Percentiles rank a stretch among this genome's conserved stretches.
Conservation (phyloP, 2,113 vertebrate species). For the Macheiramphus alcinus region DNA sequence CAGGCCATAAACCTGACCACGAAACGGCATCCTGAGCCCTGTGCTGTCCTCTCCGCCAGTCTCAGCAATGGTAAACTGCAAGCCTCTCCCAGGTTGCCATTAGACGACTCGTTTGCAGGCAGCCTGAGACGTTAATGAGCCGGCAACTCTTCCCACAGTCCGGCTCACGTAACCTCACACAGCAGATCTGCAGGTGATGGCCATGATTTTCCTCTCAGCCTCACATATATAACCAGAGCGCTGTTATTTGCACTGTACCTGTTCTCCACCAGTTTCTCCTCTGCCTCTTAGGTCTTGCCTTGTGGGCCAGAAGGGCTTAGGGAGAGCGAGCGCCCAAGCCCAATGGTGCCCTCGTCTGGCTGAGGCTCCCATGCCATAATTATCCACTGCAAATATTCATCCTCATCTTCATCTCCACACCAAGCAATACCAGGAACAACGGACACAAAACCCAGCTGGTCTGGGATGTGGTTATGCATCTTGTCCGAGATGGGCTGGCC, state of each 20-base stretch:
- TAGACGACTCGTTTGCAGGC: background rate
- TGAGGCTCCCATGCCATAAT: background rate
- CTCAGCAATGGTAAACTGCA: background rate
- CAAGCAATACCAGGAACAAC: background rate
- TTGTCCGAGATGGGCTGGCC: background rate
- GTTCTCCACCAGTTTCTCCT: background rate
- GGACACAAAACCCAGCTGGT: background rate
- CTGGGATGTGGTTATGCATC: background rate
- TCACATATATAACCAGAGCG: rapidly evolving
- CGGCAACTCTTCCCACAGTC: background rate
- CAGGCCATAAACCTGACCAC: background rate
- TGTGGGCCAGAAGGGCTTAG: background rate
- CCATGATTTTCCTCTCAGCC: background rate
- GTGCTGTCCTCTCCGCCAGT: background rate
- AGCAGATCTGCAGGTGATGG: background rate
- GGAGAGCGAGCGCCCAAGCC: background rate
- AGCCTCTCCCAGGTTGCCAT: background rate
- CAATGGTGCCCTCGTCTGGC: background rate
- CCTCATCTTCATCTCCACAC: background rate
- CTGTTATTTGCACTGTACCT: background rate
- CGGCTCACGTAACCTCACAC: background rate
- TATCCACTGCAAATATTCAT: background rate
- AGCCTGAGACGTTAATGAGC: background rate
- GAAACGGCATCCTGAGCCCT: background rate
- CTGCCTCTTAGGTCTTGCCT: background rate